Evolutionary conservation across 1,140 invertebrate genomes (phyloP), one percentile per base, ranked within the genome.

Genomic region (Drosophila seguyi): DNA sequence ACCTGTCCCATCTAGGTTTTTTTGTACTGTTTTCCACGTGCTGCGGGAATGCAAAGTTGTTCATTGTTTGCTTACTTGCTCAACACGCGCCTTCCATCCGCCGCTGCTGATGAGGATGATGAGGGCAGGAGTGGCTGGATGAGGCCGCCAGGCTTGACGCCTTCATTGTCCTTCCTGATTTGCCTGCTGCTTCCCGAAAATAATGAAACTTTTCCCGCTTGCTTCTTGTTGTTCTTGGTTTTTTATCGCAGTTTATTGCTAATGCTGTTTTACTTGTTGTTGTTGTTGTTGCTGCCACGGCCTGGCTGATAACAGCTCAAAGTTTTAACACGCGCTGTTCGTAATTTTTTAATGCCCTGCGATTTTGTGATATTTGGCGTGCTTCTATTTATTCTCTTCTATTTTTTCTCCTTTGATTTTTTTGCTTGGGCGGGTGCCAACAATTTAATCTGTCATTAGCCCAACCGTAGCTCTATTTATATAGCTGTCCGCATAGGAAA

Each of bases 11-110:
- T 53, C 52, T 38, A 36, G 5, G 31, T 44, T 29, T 57, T 44
- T 68, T 31, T 31, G 29, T 66, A 13, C 52, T 56, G 16, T 18
- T 57, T 42, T 60, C 61, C 61, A 60, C 56, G 75, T 73, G 77
- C 60, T 38, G 63, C 74, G 45, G 77, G 56, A 53, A 74, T 73
- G 56, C 60, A 79, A 90, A 79, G 67, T 90, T 88, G 52, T 81
- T 90, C 84, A 79, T 90, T 88, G 85, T 88, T 88, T 81, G 81
- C 85, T 88, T 88, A 88, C 85, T 90, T 88, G 85, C 69, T 85
- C 77, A 80, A 79, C 77, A 76, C 77, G 65, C 86, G 76, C 61
- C 72, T 47, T 60, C 71, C 59, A 52, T 81, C 62, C 62, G 39
- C 50, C 53, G 50, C 18, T 39, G 75, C 42, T 42, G 56, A 31